Base-by-base conservation (phyloP, 2,888 invertebrate genomes). In the Molanna angustata region DNA sequence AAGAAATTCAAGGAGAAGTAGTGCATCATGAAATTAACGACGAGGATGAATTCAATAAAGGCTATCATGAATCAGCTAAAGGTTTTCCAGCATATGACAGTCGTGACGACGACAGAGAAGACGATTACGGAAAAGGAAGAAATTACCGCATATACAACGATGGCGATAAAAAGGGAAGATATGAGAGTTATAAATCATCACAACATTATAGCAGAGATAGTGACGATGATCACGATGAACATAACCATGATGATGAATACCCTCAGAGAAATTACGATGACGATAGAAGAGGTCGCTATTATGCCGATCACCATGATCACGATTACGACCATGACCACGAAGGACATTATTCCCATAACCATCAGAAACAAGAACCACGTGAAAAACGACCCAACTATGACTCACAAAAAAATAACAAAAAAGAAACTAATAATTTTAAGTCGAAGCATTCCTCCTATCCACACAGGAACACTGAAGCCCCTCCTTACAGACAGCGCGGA, bases 1-100 rank as follows among this genome's bases (percentile, higher is more conserved):
- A 72, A 60, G 67, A 72, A 58, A 63, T 69, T 49, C 64, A 65
- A 44, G 68, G 67, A 20, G 67, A 70, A 62, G 66, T 68, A 55
- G 62, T 69, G 1, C 66, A 67, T 18, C 65, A 67, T n/a, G 71
- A 73, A 54, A 70, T 71, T 59, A 72, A 74, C 46, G 71, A 66
- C 37, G 76, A 77, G 61, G 69, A 76, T 62, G 70, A 74, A 56
- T 77, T 76, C 59, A 75, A 76, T 59, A 71, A 71, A 43, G 71
- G 70, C 2, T 77, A 76, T 49, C 69, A 73, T 62, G 65, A 74
- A 47, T 69, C 76, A 13, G 74, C 76, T 1, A 65, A 66, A 47
- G 76, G 75, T 4, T 77, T 76, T 53, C 73, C 73, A 13, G 72
- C 71, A 0, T 75, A 68, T 45, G 11, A 39, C 22, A 65, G 68